Evolutionary conservation across 2,113 vertebrate species (phyloP), one percentile per base, ranked within the genome.

Genomic region (Anarhynchus alexandrinus): DNA sequence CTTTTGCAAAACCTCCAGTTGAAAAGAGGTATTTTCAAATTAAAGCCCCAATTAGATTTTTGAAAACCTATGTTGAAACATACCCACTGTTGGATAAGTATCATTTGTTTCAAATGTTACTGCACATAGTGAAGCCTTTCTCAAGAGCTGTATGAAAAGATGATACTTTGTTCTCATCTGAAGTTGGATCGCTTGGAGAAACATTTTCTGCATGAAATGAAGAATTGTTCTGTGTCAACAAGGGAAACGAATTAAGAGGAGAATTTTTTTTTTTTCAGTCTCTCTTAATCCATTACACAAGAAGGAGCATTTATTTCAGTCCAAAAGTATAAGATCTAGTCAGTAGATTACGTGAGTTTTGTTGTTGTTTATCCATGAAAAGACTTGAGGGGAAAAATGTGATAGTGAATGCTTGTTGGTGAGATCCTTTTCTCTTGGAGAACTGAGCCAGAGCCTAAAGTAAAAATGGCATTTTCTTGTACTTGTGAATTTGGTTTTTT

Each of bases 271-370:
- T 70, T 86, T 70, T 77, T 47, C 45, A 61, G 49, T 79, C 32
- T 73, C 14, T 82, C n/a, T 86, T 95, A 96, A 80, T 82, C 86
- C 77, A 34, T 54, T 91, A 79, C 22, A 91, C 73, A 97, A 95
- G 65, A 85, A 95, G n/a, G 30, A 93, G 23, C 89, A 91, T 94
- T 96, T 91, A 88, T 91, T 91, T 92, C 77, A 58, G 80, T 93
- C 52, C 86, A 62, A 32, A 90, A 94, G 54, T 61, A 9, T 55
- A 93, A 91, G 89, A 94, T 94, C 70, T 66, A 73, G 45, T 90
- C 49, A 45, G 58, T 66, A 73, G 94, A 95, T 96, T 72, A 77
- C 59, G 29, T 73, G 82, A 93, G 32, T 78, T 92, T 86, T 83
- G 62, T 57, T 94, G 66, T 86, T 94, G 36, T 85, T 96, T 73